These are phyloP conservation scores for Aselliscus stoliczkanus DNA, from an alignment of 2,797 vertebrate species.

Conservation along the genomic window DNA sequence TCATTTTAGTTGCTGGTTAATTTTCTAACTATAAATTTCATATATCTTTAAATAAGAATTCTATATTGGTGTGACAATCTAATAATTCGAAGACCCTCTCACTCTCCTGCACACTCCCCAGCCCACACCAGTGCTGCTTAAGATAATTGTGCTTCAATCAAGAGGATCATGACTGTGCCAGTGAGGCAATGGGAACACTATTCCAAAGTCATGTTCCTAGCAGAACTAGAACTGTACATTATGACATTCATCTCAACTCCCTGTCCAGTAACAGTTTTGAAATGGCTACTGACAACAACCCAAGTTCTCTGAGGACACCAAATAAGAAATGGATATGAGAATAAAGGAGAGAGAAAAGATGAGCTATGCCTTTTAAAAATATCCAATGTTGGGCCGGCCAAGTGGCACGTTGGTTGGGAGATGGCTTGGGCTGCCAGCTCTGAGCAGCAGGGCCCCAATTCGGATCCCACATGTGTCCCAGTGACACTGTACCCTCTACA, in stretches of 20 bases:
- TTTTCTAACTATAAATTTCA: constrained; percentile 73
- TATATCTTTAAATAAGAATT: not conserved
- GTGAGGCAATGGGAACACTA: not conserved
- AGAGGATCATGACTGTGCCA: not conserved
- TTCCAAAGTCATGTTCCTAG: not conserved
- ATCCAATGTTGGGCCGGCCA: not conserved
- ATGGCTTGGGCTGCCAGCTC: no score
- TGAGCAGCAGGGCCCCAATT: no score
- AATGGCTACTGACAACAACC: not conserved
- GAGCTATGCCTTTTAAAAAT: not conserved
- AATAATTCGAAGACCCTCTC: not conserved
- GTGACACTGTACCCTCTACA: no score
- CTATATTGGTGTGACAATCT: not conserved
- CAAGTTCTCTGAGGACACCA: not conserved
- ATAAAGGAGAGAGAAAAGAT: not conserved
- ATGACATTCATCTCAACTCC: not conserved
- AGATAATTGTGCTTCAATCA: not conserved
- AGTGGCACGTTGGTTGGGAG: no score
- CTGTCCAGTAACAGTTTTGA: not conserved
- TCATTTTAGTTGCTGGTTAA: constrained; percentile 67
- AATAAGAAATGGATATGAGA: not conserved
- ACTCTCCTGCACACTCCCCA: not conserved
- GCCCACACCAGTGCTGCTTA: no score
- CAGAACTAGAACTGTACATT: not conserved
- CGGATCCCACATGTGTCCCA: no score